A percentile compares a stretch with the other conserved stretches of the same genome.
Conservation (phyloP, 2,797 vertebrate species). For the Bryconaethiops microstoma region DNA sequence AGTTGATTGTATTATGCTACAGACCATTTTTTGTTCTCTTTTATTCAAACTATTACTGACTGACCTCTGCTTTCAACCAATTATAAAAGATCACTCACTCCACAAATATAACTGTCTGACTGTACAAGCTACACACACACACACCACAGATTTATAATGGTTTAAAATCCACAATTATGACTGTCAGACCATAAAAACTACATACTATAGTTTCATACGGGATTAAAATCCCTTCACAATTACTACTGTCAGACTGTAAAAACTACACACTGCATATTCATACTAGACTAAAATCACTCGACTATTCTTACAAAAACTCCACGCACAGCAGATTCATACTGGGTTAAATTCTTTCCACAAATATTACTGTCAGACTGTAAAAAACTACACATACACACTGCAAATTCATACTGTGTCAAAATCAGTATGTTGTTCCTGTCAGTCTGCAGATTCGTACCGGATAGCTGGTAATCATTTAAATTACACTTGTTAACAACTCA, state of each 20-base stretch:
- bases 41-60: too few relatives aligned
- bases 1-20: too few relatives aligned
- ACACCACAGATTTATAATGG: neutral
- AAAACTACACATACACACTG: neutral
- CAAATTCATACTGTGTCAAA: neutral
- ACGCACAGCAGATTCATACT: neutral
- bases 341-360: neutral
- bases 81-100: neutral
- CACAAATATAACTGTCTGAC: neutral
- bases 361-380: neutral
- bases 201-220: neutral
- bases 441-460: too few relatives aligned
- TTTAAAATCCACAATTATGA: neutral
- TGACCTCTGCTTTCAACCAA: too few relatives aligned
- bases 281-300: too few relatives aligned
- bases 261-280: too few relatives aligned
- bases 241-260: too few relatives aligned
- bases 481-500: too few relatives aligned
- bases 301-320: too few relatives aligned
- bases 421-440: too few relatives aligned
- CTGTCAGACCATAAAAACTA: neutral
- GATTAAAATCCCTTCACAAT: neutral
- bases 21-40: too few relatives aligned
- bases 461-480: too few relatives aligned
- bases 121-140: neutral